Conservation (phyloP, 2,888 invertebrate species). For the Pollenia griseotomentosa region DNA sequence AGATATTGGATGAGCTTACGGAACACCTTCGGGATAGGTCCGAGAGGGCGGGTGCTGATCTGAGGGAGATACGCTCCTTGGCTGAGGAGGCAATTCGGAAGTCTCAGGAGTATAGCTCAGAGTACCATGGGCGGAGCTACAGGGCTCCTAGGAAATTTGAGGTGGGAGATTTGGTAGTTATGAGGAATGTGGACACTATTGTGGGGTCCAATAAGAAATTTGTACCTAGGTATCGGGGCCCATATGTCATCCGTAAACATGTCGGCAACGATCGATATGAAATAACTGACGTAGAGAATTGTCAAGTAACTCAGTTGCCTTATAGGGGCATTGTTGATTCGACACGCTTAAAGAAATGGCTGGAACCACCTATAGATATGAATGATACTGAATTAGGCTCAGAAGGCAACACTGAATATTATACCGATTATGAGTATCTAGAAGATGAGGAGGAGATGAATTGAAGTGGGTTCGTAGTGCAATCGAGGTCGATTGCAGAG, state of each 20-base stretch:
- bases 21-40: slow-evolving; percentile 24
- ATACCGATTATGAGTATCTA: no score
- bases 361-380: not conserved
- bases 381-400: no score
- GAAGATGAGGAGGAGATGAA: no score
- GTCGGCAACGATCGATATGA: slow-evolving; percentile 3
- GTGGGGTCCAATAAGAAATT: slow-evolving; percentile 29
- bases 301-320: not conserved
- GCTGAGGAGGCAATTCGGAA: not conserved
- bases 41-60: not conserved
- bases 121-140: not conserved
- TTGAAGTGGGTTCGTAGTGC: no score
- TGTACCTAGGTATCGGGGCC: slow-evolving; percentile 11
- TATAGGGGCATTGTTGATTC: not conserved
- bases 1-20: slow-evolving; percentile 37
- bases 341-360: not conserved
- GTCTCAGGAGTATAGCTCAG: not conserved
- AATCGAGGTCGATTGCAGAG: no score
- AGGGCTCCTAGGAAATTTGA: not conserved
- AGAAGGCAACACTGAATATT: no score
- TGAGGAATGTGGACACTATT: slow-evolving; percentile 37
- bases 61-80: not conserved
- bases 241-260: slow-evolving; percentile 3
- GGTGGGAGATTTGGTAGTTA: slow-evolving; percentile 25
- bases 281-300: not conserved